A percentile compares a stretch with the other conserved stretches of the same genome.
Conservation (phyloP, 2,797 vertebrate species). For the Platalea minor region DNA sequence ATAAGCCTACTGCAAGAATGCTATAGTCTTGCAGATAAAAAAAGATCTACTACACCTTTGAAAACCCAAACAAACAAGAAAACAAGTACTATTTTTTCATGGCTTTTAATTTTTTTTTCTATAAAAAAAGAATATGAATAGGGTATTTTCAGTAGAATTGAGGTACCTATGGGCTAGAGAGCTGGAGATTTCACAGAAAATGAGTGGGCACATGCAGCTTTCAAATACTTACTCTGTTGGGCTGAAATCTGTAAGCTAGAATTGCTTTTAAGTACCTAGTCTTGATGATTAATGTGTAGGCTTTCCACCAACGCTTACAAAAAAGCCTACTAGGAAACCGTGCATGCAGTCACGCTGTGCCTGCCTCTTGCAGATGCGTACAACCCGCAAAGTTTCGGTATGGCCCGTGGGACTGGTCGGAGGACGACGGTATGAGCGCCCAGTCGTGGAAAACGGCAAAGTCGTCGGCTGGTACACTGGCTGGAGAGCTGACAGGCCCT, state of each 20-base stretch:
- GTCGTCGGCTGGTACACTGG: slow-evolving; percentile 98
- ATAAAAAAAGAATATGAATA: background rate
- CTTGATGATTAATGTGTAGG: rapidly evolving
- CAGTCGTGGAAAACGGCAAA: slow-evolving; percentile 85
- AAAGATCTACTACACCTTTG: background rate
- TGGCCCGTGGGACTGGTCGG: slow-evolving; percentile 92
- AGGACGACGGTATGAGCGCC: slow-evolving; percentile 87
- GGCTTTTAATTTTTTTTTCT: background rate
- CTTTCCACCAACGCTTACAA: rapidly evolving
- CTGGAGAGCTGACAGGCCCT: slow-evolving; percentile 95
- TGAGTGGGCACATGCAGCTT: background rate
- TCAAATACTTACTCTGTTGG: background rate
- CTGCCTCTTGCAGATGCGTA: slow-evolving; percentile 83
- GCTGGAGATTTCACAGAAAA: background rate
- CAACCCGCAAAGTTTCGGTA: slow-evolving; percentile 85
- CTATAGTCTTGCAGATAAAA: background rate
- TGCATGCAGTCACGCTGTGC: background rate
- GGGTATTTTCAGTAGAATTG: background rate
- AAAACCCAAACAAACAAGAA: background rate
- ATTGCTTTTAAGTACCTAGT: background rate
- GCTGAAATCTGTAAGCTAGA: background rate
- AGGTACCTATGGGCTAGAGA: background rate
- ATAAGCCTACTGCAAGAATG: background rate
- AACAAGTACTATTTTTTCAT: background rate
- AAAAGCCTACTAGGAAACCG: background rate